Evolutionary conservation across 2,113 vertebrate genomes (phyloP).

Genomic region (Limnothrissa miodon): DNA sequence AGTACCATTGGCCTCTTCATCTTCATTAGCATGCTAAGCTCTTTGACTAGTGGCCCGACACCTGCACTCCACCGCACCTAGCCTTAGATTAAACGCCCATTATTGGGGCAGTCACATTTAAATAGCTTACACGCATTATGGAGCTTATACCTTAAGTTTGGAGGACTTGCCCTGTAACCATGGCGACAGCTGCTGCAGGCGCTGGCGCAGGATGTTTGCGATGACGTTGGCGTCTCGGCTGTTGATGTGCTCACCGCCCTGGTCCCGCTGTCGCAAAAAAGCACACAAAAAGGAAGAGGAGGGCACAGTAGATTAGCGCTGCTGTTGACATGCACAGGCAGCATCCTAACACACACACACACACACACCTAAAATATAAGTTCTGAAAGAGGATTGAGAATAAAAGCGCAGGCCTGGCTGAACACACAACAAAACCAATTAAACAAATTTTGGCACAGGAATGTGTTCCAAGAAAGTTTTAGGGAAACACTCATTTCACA

Average conservation of each 20-base stretch:
- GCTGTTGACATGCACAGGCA: background rate
- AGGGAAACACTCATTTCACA: background rate
- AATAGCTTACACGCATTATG: too few species aligned
- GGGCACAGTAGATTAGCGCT: background rate
- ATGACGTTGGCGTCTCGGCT: conserved; percentile 83
- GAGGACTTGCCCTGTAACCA: conserved; percentile 66
- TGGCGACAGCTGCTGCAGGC: conserved; percentile 73
- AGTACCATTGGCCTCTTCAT: background rate
- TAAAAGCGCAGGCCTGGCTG: background rate
- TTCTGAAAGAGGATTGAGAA: background rate
- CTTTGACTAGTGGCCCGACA: background rate
- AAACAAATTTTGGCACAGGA: background rate
- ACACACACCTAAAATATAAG: too few species aligned
- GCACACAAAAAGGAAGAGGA: background rate
- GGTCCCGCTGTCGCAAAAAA: conserved; percentile 64
- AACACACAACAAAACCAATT: background rate
- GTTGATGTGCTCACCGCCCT: conserved; percentile 80
- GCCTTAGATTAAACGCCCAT: background rate
- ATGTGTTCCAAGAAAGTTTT: background rate
- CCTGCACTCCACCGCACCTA: background rate
- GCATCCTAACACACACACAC: background rate
- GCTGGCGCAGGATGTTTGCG: conserved; percentile 74
- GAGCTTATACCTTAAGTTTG: conserved; percentile 76
- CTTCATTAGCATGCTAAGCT: conserved; percentile 8
- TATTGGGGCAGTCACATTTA: background rate